Conservation (phyloP, 2,113 vertebrate genomes). For the Pao palembangensis region DNA sequence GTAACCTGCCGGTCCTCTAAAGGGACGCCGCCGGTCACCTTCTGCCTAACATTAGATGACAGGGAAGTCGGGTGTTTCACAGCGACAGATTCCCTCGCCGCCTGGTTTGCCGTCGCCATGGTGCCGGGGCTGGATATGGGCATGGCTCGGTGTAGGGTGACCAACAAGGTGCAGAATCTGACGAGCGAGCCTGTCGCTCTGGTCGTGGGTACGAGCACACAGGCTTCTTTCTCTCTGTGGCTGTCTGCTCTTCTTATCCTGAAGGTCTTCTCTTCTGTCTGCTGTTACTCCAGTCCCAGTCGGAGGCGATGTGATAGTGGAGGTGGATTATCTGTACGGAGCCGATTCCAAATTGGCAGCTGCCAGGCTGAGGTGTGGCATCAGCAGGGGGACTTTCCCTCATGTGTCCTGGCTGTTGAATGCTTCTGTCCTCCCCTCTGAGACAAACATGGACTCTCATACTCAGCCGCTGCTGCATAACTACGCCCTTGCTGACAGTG, state of each 20-base stretch:
- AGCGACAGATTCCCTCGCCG: constrained; percentile 22
- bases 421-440: constrained; percentile 39
- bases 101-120: constrained; percentile 61
- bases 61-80: constrained; percentile 7
- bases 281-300: constrained; percentile 61
- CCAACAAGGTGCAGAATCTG: constrained; percentile 47
- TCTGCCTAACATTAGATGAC: constrained; percentile 55
- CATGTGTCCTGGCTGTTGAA: constrained; percentile 66
- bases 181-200: constrained; percentile 57
- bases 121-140: constrained; percentile 41
- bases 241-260: background rate
- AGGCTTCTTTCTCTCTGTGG: background rate
- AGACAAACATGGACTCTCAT: constrained; percentile 1
- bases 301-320: constrained; percentile 56
- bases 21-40: constrained; percentile 72
- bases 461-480: background rate
- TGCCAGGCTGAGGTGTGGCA: constrained; percentile 54
- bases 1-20: constrained; percentile 65
- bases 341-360: constrained; percentile 35
- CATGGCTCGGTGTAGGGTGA: constrained; percentile 56
- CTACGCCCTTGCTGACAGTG: background rate
- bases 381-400: constrained; percentile 70
- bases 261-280: background rate
- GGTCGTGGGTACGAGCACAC: constrained; percentile 70
- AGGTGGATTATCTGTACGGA: constrained; percentile 66